Base-by-base conservation (phyloP, 2,888 invertebrate genomes). In the Rhaphigaster nebulosa region DNA sequence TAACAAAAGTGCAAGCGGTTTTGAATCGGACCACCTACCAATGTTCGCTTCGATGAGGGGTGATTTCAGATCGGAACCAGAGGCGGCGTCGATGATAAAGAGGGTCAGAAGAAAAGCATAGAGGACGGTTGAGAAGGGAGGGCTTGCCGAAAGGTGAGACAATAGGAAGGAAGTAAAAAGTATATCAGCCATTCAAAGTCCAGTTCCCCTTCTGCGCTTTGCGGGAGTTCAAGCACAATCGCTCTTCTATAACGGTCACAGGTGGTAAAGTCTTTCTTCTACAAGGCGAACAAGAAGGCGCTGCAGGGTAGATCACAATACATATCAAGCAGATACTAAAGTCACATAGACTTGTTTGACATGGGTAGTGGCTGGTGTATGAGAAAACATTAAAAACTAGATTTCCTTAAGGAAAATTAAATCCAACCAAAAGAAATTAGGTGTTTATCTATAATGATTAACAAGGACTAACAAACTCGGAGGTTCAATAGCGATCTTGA, bases 81-180 rank as follows among this genome's bases (percentile, higher is more conserved):
- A 84, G 84, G 70, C 84, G 41, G 45, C 84, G 45, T n/a, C 84
- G 4, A 45, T 50, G 84, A 50, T 84, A 84, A 84, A 84, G 84
- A 84, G 84, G 84, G 84, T 45, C 26, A 26, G 45, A 84, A 84
- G 84, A 84, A 84, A 84, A 84, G 84, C 84, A 0, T 4, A 84
- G n/a, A 84, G 84, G 84, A 84, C 84, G 84, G 84, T 84, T 84
- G 84, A 50, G 84, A n/a, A 84, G 84, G 84, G 84, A 84, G 84
- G 84, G 45, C 15, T 45, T n/a, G 84, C 45, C n/a, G 84, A 84
- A 50, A 2, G 26, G 84, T 45, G 84, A 84, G 84, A 84, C 84
- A 84, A 84, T 84, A 15, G 84, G 84, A 84, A 84, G 84, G 84
- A 84, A 84, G 84, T 84, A 84, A 84, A 84, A 84, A 84, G 84